Percentiles rank a stretch among this genome's conserved stretches.
These are phyloP conservation scores for Turnix velox DNA, from an alignment of 2,113 vertebrate genomes.

Conservation along the genomic window DNA sequence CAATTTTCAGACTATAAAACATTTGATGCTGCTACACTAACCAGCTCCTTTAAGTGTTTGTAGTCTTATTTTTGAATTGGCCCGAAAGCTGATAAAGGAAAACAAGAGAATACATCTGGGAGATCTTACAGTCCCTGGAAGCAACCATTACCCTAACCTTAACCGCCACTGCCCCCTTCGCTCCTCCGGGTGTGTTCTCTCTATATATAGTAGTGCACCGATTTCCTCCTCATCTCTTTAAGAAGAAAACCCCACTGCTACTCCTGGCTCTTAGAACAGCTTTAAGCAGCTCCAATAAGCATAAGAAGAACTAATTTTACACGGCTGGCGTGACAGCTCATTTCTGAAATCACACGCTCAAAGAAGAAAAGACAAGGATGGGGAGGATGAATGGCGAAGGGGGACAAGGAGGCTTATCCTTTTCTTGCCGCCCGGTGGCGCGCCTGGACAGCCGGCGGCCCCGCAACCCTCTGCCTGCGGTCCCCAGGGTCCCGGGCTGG, in stretches of 20 bases:
- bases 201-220: rapidly evolving
- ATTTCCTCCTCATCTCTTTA: rapidly evolving
- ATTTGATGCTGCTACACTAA: neutral
- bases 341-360: neutral
- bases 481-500: neutral
- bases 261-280: neutral
- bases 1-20: neutral
- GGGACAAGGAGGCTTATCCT: too few species aligned
- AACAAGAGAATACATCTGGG: neutral
- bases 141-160: neutral
- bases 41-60: neutral
- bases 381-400: rapidly evolving
- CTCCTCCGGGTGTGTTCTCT: neutral
- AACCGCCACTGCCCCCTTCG: rapidly evolving
- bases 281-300: neutral
- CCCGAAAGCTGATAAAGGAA: neutral
- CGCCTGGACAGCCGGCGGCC: neutral
- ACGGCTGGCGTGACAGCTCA: rapidly evolving
- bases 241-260: rapidly evolving
- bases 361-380: rapidly evolving
- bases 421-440: conserved; percentile 17
- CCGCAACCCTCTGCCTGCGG: neutral
- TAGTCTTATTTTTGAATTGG: neutral
- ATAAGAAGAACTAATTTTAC: neutral
- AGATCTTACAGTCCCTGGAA: neutral